Conservation (phyloP, 2,797 vertebrate species). For the Neopelma chrysocephalum region DNA sequence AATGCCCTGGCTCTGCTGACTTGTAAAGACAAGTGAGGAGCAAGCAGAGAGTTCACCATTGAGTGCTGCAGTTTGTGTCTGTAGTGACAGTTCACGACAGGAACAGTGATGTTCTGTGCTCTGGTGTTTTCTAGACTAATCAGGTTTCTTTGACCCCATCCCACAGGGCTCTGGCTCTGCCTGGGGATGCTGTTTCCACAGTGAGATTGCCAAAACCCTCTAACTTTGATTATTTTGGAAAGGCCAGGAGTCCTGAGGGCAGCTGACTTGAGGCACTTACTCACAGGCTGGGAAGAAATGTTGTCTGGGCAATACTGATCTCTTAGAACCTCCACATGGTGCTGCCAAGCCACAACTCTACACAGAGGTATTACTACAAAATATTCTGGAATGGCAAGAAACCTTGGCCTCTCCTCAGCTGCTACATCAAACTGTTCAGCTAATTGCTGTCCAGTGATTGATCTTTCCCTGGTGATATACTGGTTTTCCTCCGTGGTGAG, state of each 20-base stretch:
- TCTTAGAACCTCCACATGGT: not conserved
- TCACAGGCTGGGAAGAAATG: not conserved
- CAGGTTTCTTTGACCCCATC: not conserved
- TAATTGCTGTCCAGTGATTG: not conserved
- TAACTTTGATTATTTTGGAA: not conserved
- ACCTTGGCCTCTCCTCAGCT: not conserved
- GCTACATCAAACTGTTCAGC: not conserved
- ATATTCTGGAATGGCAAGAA: not conserved
- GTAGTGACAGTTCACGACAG: slow-evolving; percentile 4
- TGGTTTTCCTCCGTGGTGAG: not conserved
- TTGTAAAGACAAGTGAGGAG: slow-evolving; percentile 27
- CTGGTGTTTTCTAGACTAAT: slow-evolving; percentile 5
- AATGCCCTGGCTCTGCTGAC: slow-evolving; percentile 29
- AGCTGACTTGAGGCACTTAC: not conserved
- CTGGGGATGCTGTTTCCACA: not conserved
- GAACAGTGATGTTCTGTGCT: not conserved
- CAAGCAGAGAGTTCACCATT: slow-evolving; percentile 14
- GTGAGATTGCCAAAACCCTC: not conserved
- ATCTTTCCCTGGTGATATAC: not conserved
- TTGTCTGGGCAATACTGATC: not conserved
- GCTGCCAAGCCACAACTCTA: not conserved
- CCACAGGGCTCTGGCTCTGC: not conserved
- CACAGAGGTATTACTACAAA: not conserved
- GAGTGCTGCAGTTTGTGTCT: not conserved
- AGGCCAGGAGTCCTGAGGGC: not conserved